Conservation (phyloP, 2,113 vertebrate genomes). For the Spea bombifrons region DNA sequence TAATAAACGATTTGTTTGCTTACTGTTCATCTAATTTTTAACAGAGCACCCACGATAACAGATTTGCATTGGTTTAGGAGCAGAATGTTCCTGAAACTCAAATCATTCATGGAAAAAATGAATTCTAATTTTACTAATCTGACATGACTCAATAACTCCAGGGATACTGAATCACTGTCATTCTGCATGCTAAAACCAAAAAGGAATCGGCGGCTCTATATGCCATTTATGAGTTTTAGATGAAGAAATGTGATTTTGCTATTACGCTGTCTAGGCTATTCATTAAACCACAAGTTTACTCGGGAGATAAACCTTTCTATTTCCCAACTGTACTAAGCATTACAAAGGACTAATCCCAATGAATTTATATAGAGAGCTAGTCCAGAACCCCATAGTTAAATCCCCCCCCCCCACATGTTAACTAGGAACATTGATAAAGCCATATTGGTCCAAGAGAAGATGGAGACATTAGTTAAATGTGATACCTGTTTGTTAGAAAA, state of each 20-base stretch:
- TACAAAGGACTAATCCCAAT: too few relatives aligned
- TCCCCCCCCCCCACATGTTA: too few relatives aligned
- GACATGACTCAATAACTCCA: slow-evolving; percentile 31
- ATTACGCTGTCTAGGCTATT: too few relatives aligned
- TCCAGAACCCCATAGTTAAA: too few relatives aligned
- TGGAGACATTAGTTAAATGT: too few relatives aligned
- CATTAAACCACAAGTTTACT: too few relatives aligned
- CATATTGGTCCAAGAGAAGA: too few relatives aligned
- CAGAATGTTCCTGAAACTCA: slow-evolving; percentile 20
- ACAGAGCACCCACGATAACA: slow-evolving; percentile 19
- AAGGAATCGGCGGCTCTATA: not conserved
- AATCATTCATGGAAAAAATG: slow-evolving; percentile 32
- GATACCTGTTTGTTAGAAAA: too few relatives aligned
- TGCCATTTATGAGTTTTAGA: not conserved
- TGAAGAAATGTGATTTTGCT: not conserved
- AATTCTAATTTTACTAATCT: slow-evolving; percentile 42
- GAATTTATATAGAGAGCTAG: too few relatives aligned
- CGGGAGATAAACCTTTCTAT: too few relatives aligned
- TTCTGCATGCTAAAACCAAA: not conserved
- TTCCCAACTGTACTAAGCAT: too few relatives aligned
- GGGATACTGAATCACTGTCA: not conserved
- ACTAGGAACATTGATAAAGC: too few relatives aligned
- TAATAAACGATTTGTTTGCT: slow-evolving; percentile 45
- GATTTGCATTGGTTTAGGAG: slow-evolving; percentile 30
- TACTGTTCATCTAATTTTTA: slow-evolving; percentile 21